phyloP scores from a whole-genome alignment of 1,140 invertebrate species.

The Stegodyphus mimosarum region DNA sequence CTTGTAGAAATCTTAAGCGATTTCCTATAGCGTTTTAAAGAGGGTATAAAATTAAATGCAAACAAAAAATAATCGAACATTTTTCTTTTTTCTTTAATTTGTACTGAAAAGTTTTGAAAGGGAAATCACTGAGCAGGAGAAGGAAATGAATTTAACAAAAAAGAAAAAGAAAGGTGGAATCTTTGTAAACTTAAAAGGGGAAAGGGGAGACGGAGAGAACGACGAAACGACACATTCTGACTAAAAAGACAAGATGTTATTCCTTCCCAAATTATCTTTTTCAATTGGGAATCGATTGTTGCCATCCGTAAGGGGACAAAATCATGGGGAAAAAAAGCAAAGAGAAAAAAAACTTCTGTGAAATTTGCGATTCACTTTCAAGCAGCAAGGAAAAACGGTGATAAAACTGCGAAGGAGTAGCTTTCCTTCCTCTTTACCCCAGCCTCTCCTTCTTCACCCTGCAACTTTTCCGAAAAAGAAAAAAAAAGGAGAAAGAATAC shows the following conservation, averaged over 20 bases:
- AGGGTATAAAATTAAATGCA: too few species aligned
- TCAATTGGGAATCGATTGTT: conserved; percentile 20
- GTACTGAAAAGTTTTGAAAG: too few species aligned
- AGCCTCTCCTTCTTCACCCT: too few species aligned
- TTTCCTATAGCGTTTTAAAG: too few species aligned
- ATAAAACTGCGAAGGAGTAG: conserved; percentile 20
- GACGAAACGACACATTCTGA: not conserved
- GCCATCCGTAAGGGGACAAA: conserved; percentile 8
- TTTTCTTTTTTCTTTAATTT: too few species aligned
- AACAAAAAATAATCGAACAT: too few species aligned
- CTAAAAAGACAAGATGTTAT: conserved; percentile 33
- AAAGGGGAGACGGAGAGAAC: not conserved
- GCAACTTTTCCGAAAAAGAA: too few species aligned
- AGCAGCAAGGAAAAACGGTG: not conserved
- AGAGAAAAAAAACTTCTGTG: not conserved
- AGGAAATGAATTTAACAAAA: conserved; percentile 2
- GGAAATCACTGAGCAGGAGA: too few species aligned
- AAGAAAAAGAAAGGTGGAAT: not conserved
- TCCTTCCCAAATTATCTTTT: conserved; percentile 24
- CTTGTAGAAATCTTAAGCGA: too few species aligned
- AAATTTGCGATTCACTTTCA: conserved; percentile 28
- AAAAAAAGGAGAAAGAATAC: not conserved
- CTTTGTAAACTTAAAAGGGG: not conserved
- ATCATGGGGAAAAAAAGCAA: not conserved
- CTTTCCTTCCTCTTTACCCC: not conserved